Evolutionary conservation across 2,888 invertebrate species (phyloP), one percentile per base, ranked within the genome.

Genomic region (Papilio protenor): DNA sequence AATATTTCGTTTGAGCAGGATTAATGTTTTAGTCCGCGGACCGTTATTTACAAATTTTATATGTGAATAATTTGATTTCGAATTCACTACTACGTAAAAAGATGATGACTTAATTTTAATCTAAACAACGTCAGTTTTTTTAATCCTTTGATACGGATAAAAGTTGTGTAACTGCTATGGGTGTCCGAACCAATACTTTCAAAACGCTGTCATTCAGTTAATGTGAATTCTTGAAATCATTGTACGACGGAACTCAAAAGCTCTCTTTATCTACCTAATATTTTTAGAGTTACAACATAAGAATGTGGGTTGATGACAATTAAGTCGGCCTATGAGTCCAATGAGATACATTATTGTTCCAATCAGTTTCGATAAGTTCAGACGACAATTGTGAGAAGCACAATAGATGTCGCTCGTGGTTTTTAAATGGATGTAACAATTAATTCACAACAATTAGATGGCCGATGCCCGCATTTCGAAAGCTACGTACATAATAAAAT

Each of bases 401-500:
- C 92, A 93, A 92, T 92, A 87, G 86, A 80, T 81, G 87, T 82
- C 86, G 88, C 85, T 87, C 86, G 93, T 93, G 94, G 94, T 93
- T 94, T 93, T 93, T 93, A 92, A 94, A 94, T 93, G 93, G 92
- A 92, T 93, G 94, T 93, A 93, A 94, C 94, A 94, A 94, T 94
- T 94, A 94, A 94, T 94, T 94, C 94, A 88, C 89, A 90, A 90
- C 94, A 94, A 94, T 94, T 94, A 94, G 90, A 89, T 88, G 89
- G 89, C 87, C 89, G 89, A 88, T 90, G 93, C 94, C 94, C 94
- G 94, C 94, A 94, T 94, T 91, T 92, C 88, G 87, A 89, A 90
- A 89, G 85, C 80, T 80, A 76, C 84, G 81, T 82, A 89, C 90
- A 86, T 78, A 69, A 84, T 79, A 79, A 76, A 79, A 79, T 78